Percentiles rank a stretch among this genome's conserved stretches.
phyloP scores from a whole-genome alignment of 2,888 invertebrate genomes.

The Ornithoptera priamus region DNA sequence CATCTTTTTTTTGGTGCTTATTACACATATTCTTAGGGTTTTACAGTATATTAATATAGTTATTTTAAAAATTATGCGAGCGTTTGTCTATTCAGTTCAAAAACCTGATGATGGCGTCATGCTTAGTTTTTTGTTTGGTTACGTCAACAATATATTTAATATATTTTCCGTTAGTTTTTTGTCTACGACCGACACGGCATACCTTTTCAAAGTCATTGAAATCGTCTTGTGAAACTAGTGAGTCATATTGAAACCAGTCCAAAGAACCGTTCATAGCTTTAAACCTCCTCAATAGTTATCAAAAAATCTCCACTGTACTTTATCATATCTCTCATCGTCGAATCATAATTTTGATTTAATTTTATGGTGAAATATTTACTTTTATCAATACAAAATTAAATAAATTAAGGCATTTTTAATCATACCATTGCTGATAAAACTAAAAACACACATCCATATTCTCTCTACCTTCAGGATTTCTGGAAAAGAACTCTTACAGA shows the following conservation, averaged over 20 bases:
- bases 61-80: constrained; percentile 20
- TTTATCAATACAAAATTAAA: too few relatives aligned
- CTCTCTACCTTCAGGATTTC: too few relatives aligned
- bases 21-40: background rate
- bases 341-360: too few relatives aligned
- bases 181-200: constrained; percentile 17
- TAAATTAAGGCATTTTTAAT: too few relatives aligned
- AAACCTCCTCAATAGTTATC: constrained; percentile 35
- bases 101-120: constrained; percentile 17
- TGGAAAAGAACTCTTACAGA: too few relatives aligned
- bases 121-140: constrained; percentile 17
- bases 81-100: constrained; percentile 18
- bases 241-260: constrained; percentile 49
- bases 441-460: too few relatives aligned
- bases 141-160: constrained; percentile 24
- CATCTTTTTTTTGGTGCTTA: background rate
- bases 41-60: constrained; percentile 2
- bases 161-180: constrained; percentile 33
- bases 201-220: constrained; percentile 30
- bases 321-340: background rate
- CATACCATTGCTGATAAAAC: too few relatives aligned
- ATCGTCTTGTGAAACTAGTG: constrained; percentile 39
- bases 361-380: too few relatives aligned
- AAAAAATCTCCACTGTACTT: constrained; percentile 21
- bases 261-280: constrained; percentile 51